Evolutionary conservation across 1,140 invertebrate genomes (phyloP).

Genomic region (Drosophila paulistorum): DNA sequence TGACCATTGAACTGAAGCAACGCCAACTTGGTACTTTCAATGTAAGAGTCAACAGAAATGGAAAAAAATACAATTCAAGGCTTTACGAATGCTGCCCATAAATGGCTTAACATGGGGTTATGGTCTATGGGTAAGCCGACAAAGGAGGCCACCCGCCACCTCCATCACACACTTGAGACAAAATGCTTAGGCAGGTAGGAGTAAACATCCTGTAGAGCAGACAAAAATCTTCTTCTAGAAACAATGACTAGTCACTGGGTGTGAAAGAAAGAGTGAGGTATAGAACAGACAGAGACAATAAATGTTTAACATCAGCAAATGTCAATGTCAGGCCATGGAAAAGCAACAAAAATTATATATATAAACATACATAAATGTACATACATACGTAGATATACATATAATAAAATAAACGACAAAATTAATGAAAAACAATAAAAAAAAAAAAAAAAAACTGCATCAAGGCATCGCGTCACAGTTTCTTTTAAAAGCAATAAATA

Average conservation of each 20-base stretch:
- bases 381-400: background rate
- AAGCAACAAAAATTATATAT: constrained; percentile 44
- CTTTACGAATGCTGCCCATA: constrained; percentile 20
- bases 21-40: constrained; percentile 2
- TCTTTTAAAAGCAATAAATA: constrained; percentile 20
- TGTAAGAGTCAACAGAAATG: constrained; percentile 10
- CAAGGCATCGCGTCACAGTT: constrained; percentile 48
- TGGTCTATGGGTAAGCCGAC: constrained; percentile 63
- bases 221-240: constrained; percentile 8
- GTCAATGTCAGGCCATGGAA: constrained; percentile 72
- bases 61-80: constrained; percentile 14
- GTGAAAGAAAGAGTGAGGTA: background rate
- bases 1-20: constrained; percentile 56
- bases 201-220: constrained; percentile 10
- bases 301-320: constrained; percentile 66
- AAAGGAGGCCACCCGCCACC: constrained; percentile 34
- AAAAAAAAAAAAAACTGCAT: constrained; percentile 49
- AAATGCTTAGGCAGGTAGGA: constrained; percentile 28
- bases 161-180: constrained; percentile 49
- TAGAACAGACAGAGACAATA: constrained; percentile 22
- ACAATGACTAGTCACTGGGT: background rate
- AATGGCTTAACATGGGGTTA: constrained; percentile 61
- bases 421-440: constrained; percentile 26
- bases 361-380: background rate
- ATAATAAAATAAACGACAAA: constrained; percentile 29